phyloP scores from a whole-genome alignment of 2,888 invertebrate species.

The Drosophila prostipennis region DNA sequence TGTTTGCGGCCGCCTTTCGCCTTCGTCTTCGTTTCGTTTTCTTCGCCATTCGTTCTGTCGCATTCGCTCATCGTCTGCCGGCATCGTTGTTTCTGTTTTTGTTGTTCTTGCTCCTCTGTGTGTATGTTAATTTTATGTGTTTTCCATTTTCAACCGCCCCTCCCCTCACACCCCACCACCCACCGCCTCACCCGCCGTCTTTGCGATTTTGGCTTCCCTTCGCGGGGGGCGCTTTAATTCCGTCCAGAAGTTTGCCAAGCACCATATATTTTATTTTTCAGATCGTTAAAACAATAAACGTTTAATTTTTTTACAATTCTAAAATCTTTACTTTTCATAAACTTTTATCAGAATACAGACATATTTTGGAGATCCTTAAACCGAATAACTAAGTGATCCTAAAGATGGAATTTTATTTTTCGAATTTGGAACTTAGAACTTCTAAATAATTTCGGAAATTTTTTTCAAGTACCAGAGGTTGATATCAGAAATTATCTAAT shows the following conservation, averaged over 20 bases:
- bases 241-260: conserved; percentile 18
- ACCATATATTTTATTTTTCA: conserved; percentile 1
- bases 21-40: conserved; percentile 36
- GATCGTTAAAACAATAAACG: not conserved
- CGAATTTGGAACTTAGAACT: too few relatives aligned
- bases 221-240: conserved; percentile 25
- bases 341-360: not conserved
- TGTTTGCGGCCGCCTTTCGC: conserved; percentile 54
- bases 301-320: too few relatives aligned
- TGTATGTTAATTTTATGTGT: conserved; percentile 66
- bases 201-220: conserved; percentile 25
- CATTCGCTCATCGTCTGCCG: conserved; percentile 42
- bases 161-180: conserved; percentile 23
- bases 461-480: too few relatives aligned
- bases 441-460: too few relatives aligned
- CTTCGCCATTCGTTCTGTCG: conserved; percentile 30
- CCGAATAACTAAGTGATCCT: too few relatives aligned
- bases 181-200: conserved; percentile 13
- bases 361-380: not conserved
- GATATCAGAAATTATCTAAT: too few relatives aligned
- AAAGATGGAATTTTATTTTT: too few relatives aligned
- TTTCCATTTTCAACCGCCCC: conserved; percentile 45
- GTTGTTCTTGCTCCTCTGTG: conserved; percentile 41
- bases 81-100: conserved; percentile 37
- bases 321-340: not conserved